Evolutionary conservation across 1,140 invertebrate genomes (phyloP), one percentile per base, ranked within the genome.

Genomic region (Ceratosolen solmsi): DNA sequence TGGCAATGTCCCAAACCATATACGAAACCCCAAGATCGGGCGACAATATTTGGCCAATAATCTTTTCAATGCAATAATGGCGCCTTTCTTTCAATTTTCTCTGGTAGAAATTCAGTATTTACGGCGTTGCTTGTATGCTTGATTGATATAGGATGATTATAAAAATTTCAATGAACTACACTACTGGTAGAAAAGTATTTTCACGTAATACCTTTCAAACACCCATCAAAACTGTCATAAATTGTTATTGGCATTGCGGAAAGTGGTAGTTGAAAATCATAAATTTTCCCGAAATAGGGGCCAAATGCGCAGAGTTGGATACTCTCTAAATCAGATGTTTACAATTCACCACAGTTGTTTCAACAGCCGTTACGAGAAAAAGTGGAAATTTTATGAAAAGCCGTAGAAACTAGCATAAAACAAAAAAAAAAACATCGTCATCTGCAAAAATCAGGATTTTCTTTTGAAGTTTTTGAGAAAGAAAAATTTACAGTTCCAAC

Each of bases 311-410:
- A 33, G 46, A 73, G 41, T 7, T 30, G 8, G 8, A 30, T 27
- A 13, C 1, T 5, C 49, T 56, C 49, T 73, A 73, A 73, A 73
- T 73, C 49, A 73, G 27, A 54, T 73, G 71, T 73, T 30, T 11
- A 73, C 27, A 56, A 73, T 73, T 33, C 27, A 72, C 71, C 71
- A 9, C 71, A 73, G 49, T 73, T 73, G 71, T 56, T 54, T 73
- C 71, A 73, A 73, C 71, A 73, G 30, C 49, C 49, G 25, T 33
- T 72, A 49, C n/a, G 30, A 36, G 15, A 36, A 73, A 54, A 73
- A 54, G 11, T 9, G 25, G 49, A 27, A 33, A 72, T 7, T 27
- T 22, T 51, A 7, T 1, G 71, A 54, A 73, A 56, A 54, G 36
- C 25, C 20, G n/a, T 0, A 8, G 3, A 25, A 30, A 49, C 46